Base-by-base conservation (phyloP, 2,113 vertebrate genomes). In the Lophotis ruficrista region DNA sequence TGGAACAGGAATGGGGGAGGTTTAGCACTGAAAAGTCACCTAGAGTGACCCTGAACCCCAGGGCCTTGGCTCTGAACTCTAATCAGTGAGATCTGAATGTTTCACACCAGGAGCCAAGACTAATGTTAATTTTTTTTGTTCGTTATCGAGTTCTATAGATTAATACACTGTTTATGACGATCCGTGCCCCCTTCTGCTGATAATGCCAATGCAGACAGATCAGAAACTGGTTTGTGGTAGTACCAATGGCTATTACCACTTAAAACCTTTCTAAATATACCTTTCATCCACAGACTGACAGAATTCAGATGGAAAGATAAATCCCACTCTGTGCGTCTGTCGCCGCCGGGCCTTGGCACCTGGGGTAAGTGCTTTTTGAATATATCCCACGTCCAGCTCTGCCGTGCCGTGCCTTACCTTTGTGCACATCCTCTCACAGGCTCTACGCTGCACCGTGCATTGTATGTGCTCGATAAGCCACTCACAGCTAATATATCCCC, bases 121-220 rank as follows among this genome's bases (percentile, higher is more conserved):
- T 41, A 24, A 58, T n/a, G 24, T 48, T 70, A 3, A 4, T 1
- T 25, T 6, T 37, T 58, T 64, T 33, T n/a, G 31, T 50, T 77
- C 14, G 0, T 81, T 79, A 48, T 6, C 0, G 2, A 61, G 12
- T 15, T 70, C 15, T 1, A 0, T 23, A 19, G 12, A 17, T 65
- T 9, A 60, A 31, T 25, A 1, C 20, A 31, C 25, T 14, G 45
- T 12, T 35, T 9, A 0, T 5, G 57, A n/a, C 3, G 3, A 14
- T 60, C 62, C 8, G 25, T 4, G 53, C 10, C 31, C 33, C 47
- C 58, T 69, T 10, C 57, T 30, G 68, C 45, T 60, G 65, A 1
- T 7, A 9, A 5, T 3, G 11, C 37, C 72, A 14, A 0, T 23
- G 43, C 56, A 60, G 27, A 6, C 19, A 48, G 54, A 28, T 35